Evolutionary conservation across 2,113 vertebrate genomes (phyloP).

Genomic region (Cheirogaleus medius): DNA sequence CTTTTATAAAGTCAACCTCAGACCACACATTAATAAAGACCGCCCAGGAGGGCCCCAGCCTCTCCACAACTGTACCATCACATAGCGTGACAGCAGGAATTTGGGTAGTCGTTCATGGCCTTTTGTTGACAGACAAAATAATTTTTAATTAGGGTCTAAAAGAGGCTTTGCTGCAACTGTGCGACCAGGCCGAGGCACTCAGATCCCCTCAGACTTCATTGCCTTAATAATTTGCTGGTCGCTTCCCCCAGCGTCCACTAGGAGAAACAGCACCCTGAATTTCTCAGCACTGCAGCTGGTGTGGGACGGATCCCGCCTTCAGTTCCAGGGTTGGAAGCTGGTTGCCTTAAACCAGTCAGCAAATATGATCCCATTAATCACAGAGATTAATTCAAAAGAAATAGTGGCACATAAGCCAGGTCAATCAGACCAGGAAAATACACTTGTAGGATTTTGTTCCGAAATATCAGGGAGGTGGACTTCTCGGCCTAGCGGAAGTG

Average conservation of each 20-base stretch:
- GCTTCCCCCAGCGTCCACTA: neutral
- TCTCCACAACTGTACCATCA: neutral
- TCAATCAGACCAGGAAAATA: neutral
- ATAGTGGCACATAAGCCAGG: neutral
- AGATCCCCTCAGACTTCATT: neutral
- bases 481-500: neutral
- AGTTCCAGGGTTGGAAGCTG: neutral
- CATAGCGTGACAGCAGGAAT: neutral
- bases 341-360: neutral
- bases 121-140: neutral
- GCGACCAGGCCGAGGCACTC: neutral
- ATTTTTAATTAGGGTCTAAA: neutral
- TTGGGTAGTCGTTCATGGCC: neutral
- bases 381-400: neutral
- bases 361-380: neutral
- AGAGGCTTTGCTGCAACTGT: neutral
- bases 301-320: neutral
- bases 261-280: neutral
- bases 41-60: accelerated
- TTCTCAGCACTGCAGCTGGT: neutral
- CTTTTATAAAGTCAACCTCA: neutral
- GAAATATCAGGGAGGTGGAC: neutral
- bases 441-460: neutral
- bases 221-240: neutral
- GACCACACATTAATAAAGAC: neutral